These are phyloP conservation scores for Macrophya annulata DNA, from an alignment of 2,888 invertebrate genomes.

Conservation along the genomic window DNA sequence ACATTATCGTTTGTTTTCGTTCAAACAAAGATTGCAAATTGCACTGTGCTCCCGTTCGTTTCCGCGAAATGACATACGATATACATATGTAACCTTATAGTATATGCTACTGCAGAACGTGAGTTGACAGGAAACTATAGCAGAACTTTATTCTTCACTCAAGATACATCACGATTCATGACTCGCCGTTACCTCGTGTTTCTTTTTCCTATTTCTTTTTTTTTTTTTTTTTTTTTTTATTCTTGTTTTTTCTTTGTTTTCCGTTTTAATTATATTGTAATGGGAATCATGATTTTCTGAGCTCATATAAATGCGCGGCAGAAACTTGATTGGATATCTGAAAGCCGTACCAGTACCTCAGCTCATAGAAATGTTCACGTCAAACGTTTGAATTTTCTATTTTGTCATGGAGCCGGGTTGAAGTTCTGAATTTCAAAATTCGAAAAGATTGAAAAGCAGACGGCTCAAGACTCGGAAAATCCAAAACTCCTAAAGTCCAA, in stretches of 20 bases:
- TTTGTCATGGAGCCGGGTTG: no score
- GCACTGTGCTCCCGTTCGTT: conserved; percentile 17
- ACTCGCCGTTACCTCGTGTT: conserved; percentile 2
- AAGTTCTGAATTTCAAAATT: no score
- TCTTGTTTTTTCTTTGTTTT: neutral
- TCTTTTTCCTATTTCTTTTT: no score
- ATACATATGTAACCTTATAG: neutral
- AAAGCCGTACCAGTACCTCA: neutral
- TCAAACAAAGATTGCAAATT: neutral
- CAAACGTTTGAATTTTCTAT: no score
- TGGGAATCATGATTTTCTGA: neutral
- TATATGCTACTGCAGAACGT: neutral
- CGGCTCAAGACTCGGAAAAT: no score
- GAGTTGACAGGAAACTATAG: conserved; percentile 20
- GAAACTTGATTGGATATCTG: neutral
- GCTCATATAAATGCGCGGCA: neutral
- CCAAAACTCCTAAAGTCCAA: no score
- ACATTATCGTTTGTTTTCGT: conserved; percentile 23
- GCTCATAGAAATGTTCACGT: neutral
- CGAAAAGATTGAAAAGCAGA: no score
- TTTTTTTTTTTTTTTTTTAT: neutral
- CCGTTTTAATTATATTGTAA: neutral
- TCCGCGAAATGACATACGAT: conserved; percentile 42
- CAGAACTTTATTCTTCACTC: neutral
- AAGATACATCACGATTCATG: conserved; percentile 45